Percentiles rank a stretch among this genome's conserved stretches.
These are phyloP conservation scores for Capitulum mitella DNA, from an alignment of 2,888 invertebrate genomes.

Conservation along the genomic window DNA sequence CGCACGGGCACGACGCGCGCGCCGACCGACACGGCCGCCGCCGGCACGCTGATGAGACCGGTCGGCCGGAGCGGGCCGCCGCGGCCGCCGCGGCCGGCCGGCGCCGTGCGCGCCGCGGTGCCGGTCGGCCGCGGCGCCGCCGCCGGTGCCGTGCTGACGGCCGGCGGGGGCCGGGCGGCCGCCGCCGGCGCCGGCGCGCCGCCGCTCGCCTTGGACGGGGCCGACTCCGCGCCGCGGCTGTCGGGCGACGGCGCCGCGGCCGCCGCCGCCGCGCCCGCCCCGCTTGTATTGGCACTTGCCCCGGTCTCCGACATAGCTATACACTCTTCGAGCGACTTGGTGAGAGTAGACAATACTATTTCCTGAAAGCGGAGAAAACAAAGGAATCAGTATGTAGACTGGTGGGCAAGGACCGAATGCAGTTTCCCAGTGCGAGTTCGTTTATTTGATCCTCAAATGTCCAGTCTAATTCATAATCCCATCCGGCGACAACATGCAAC, in stretches of 20 bases:
- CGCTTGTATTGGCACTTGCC: background rate
- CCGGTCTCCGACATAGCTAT: background rate
- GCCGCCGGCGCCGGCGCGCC: conserved; percentile 35
- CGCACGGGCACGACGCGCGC: background rate
- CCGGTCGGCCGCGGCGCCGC: conserved; percentile 38
- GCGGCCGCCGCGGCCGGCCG: background rate
- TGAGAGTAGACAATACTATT: background rate
- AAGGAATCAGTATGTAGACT: too few relatives aligned
- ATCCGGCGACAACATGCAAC: too few relatives aligned
- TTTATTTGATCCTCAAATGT: too few relatives aligned
- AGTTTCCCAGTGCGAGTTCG: too few relatives aligned
- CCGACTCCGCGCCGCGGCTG: background rate
- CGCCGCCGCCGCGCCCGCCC: background rate
- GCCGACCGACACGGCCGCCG: background rate
- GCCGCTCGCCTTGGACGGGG: conserved; percentile 37
- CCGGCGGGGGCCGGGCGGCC: conserved; percentile 28
- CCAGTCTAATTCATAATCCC: too few relatives aligned
- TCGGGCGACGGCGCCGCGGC: background rate
- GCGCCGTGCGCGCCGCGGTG: conserved; percentile 35
- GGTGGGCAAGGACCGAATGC: too few relatives aligned
- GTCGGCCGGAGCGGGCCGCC: background rate
- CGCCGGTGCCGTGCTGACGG: conserved; percentile 37
- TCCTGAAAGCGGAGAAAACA: background rate
- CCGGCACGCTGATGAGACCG: background rate
- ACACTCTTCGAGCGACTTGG: background rate